phyloP scores from a whole-genome alignment of 2,888 invertebrate genomes.

The Brenthis hecate region DNA sequence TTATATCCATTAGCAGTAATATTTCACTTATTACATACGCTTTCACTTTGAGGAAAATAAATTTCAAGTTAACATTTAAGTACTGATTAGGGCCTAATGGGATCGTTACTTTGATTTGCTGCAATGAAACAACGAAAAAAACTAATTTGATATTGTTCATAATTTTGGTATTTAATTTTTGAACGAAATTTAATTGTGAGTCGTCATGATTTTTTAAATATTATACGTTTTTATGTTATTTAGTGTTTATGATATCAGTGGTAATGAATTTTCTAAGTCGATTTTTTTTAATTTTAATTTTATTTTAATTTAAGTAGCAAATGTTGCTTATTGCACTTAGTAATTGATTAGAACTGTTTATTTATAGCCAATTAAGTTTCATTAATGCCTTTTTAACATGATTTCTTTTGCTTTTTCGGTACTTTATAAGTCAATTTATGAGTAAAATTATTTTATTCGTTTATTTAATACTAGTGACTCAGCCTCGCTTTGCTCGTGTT shows the following conservation, averaged over 20 bases:
- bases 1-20: constrained; percentile 36
- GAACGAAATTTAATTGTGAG: not conserved
- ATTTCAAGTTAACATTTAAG: constrained; percentile 35
- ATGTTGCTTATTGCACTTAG: no score
- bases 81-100: constrained; percentile 36
- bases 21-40: constrained; percentile 37
- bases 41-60: constrained; percentile 37
- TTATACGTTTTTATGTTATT: not conserved
- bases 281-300: no score
- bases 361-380: no score
- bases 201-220: constrained; percentile 8
- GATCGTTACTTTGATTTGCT: constrained; percentile 38
- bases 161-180: constrained; percentile 8
- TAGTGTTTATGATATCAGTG: not conserved
- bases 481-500: no score
- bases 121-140: constrained; percentile 22
- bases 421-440: no score
- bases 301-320: no score
- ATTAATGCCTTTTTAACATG: no score
- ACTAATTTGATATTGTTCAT: constrained; percentile 28
- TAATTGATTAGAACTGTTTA: no score
- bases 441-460: no score
- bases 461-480: no score
- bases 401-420: no score
- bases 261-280: no score